Base-by-base conservation (phyloP, 2,113 vertebrate genomes). In the Macquaria australasica region DNA sequence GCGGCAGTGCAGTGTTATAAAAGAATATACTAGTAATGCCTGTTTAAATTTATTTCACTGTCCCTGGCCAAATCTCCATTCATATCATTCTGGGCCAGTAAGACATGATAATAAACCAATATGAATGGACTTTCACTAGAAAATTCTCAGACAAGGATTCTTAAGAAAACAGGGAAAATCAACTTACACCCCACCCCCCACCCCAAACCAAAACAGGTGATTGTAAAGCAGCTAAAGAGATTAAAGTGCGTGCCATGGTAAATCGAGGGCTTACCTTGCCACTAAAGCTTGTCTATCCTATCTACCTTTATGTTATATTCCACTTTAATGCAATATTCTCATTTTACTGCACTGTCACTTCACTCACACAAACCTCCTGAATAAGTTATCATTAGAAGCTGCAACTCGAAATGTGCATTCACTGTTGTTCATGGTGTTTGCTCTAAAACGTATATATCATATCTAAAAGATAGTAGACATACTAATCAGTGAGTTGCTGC, bases 181-280 rank as follows among this genome's bases (percentile, higher is more conserved):
- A 81, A 79, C 77, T 31, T 58, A 60, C 37, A 84, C 80, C 15
- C n/a, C n/a, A n/a, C n/a, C n/a, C 50, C 69, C 28, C 73, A 31
- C 39, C 82, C 78, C n/a, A 78, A 79, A 89, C 60, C 48, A 87
- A 87, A 85, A 89, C 74, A 86, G 82, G 87, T 64, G 68, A 89
- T 77, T 73, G 70, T 87, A 88, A 88, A 91, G 93, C 75, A 23
- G 58, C 88, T 88, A 94, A 94, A 91, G 89, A 81, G 88, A 93
- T 94, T 92, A 92, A 85, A 88, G 87, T 73, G 84, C 31, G 34
- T 92, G 79, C 56, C 72, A 80, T 72, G 80, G 79, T 87, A 92
- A 92, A 92, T 73, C 72, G 21, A 84, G 83, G 69, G 86, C 79
- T 94, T 89, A 93, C 89, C 81, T 90, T 90, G 74, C 71, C 50